These are phyloP conservation scores for Pipra filicauda DNA, from an alignment of 2,113 vertebrate genomes.

Conservation along the genomic window DNA sequence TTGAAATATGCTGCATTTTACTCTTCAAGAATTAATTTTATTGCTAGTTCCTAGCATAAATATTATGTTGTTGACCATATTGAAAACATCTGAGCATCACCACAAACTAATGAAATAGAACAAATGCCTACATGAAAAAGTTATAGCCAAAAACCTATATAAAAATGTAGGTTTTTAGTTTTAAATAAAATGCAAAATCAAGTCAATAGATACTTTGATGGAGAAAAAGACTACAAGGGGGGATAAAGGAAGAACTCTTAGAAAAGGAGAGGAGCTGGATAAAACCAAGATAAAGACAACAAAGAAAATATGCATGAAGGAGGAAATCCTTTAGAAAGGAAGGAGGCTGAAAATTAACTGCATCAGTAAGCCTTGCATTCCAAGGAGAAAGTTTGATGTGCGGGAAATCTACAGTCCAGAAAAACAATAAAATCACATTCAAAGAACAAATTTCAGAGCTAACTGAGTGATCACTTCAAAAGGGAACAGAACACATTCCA, in stretches of 20 bases:
- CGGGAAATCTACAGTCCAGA: background rate
- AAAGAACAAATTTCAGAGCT: constrained; percentile 8
- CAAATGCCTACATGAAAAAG: background rate
- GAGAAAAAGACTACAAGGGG: background rate
- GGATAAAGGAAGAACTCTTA: background rate
- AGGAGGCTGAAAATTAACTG: background rate
- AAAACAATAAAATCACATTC: background rate
- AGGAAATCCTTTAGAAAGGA: background rate
- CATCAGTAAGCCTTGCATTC: background rate
- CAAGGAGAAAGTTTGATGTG: background rate
- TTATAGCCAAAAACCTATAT: background rate
- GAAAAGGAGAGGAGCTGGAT: background rate
- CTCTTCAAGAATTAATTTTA: background rate
- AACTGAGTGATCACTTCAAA: background rate
- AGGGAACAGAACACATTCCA: background rate
- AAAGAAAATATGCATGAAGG: background rate
- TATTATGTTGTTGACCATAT: background rate
- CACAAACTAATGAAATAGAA: background rate
- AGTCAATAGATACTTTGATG: background rate
- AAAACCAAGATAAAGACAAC: background rate
- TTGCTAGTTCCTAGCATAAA: background rate
- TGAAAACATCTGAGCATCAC: background rate
- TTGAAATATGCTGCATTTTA: background rate
- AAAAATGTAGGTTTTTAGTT: background rate
- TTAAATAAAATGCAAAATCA: background rate